Conservation (phyloP, 1,140 invertebrate species). For the Drosophila seguyi region DNA sequence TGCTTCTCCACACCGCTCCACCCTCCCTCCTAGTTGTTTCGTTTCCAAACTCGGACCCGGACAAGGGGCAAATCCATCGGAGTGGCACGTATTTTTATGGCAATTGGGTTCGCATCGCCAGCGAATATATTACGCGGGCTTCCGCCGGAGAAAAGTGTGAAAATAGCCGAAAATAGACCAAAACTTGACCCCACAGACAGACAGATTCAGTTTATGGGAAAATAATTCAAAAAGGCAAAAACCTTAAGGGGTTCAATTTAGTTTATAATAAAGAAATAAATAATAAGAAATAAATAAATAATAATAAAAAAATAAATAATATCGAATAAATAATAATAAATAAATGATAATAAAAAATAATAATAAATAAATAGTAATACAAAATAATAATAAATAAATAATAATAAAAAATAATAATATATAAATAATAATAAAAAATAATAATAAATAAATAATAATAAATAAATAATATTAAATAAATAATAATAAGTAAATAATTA, state of each 20-base stretch:
- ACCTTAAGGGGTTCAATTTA: too few relatives aligned
- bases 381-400: too few relatives aligned
- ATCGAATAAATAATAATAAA: too few relatives aligned
- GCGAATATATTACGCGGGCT: constrained; percentile 6
- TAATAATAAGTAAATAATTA: not conserved
- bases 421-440: too few relatives aligned
- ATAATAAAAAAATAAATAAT: too few relatives aligned
- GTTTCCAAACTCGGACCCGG: not conserved
- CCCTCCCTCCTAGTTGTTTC: constrained; percentile 5
- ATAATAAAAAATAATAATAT: too few relatives aligned
- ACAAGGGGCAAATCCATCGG: constrained; percentile 26
- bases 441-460: too few relatives aligned
- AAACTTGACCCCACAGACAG: not conserved
- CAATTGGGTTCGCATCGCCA: constrained; percentile 13
- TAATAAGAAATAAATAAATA: too few relatives aligned
- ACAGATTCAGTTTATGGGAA: not conserved
- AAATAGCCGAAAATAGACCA: not conserved
- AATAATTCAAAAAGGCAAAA: not conserved
- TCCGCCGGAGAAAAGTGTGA: constrained; percentile 13
- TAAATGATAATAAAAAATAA: too few relatives aligned
- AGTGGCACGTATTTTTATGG: constrained; percentile 52
- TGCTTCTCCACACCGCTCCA: not conserved
- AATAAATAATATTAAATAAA: too few relatives aligned
- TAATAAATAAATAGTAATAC: too few relatives aligned
- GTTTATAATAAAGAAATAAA: too few relatives aligned